Conservation (phyloP, 2,888 invertebrate genomes). For the Drosophila neotestacea region DNA sequence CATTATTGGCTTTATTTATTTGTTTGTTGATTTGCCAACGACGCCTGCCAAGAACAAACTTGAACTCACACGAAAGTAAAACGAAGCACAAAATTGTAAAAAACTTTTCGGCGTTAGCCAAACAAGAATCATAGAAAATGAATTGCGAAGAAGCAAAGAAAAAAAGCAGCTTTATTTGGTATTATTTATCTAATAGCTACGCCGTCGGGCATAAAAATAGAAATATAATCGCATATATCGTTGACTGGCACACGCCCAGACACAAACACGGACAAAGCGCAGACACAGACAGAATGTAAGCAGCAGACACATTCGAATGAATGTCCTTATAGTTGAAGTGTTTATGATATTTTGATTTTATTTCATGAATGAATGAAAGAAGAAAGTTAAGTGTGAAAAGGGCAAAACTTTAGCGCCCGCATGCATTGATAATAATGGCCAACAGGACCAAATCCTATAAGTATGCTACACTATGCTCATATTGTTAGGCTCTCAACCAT, state of each 20-base stretch:
- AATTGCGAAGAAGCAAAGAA: not conserved
- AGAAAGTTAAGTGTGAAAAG: slow-evolving; percentile 45
- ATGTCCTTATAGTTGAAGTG: slow-evolving; percentile 57
- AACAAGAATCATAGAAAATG: slow-evolving; percentile 43
- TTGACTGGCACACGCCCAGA: slow-evolving; percentile 45
- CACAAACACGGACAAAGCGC: slow-evolving; percentile 8
- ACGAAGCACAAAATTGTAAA: slow-evolving; percentile 18
- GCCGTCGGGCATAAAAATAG: slow-evolving; percentile 43
- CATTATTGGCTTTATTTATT: slow-evolving; percentile 78
- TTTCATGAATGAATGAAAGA: slow-evolving; percentile 46
- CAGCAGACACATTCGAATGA: slow-evolving; percentile 12
- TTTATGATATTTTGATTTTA: slow-evolving; percentile 81
- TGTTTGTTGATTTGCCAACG: slow-evolving; percentile 52
- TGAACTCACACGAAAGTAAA: slow-evolving; percentile 28
- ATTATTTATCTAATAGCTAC: slow-evolving; percentile 75
- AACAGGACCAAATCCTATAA: slow-evolving; percentile 1
- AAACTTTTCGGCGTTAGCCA: slow-evolving; percentile 47
- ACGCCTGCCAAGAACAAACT: slow-evolving; percentile 34
- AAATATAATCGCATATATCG: slow-evolving; percentile 31
- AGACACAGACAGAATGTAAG: not conserved
- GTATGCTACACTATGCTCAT: slow-evolving; percentile 31
- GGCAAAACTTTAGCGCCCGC: slow-evolving; percentile 58
- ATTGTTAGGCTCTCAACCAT: slow-evolving; percentile 42
- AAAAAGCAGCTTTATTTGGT: slow-evolving; percentile 53
- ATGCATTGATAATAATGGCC: slow-evolving; percentile 67